Conservation (phyloP, 2,888 invertebrate species). For the Trilocha varians region DNA sequence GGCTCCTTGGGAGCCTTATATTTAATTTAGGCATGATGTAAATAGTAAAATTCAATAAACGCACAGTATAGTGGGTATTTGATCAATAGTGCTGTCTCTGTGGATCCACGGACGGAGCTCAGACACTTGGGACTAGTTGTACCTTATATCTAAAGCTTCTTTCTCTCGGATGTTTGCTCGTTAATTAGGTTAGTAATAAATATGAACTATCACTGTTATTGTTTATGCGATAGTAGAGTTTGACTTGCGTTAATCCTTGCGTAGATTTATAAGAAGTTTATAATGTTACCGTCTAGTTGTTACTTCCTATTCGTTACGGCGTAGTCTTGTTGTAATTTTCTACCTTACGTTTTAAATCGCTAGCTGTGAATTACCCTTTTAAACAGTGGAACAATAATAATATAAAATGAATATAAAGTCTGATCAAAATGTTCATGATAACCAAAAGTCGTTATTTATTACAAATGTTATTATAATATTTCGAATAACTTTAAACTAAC, state of each 20-base stretch:
- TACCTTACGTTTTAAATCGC: conserved; percentile 49
- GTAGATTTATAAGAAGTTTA: conserved; percentile 36
- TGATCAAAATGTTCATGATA: not conserved
- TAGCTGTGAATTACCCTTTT: conserved; percentile 35
- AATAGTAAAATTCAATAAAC: conserved; percentile 67
- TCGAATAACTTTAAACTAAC: too few species aligned
- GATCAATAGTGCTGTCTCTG: conserved; percentile 63
- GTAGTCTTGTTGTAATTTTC: conserved; percentile 43
- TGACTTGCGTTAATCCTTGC: conserved; percentile 42
- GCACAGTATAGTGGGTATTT: conserved; percentile 71
- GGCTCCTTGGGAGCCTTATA: conserved; percentile 31
- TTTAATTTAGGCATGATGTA: conserved; percentile 33
- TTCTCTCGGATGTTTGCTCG: conserved; percentile 49
- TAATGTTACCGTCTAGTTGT: conserved; percentile 45
- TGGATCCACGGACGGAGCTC: conserved; percentile 54
- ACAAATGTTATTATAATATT: too few species aligned
- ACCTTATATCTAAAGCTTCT: conserved; percentile 48
- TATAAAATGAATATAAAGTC: not conserved
- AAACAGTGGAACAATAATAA: conserved; percentile 1
- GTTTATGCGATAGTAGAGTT: conserved; percentile 42
- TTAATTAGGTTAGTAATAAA: conserved; percentile 53
- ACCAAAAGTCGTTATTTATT: not conserved
- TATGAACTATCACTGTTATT: conserved; percentile 33
- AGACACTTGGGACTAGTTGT: conserved; percentile 47
- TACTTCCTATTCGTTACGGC: conserved; percentile 41